These are phyloP conservation scores for Hemicentrotus pulcherrimus DNA, from an alignment of 35 echinoderm and acorn worm species.

Conservation along the genomic window DNA sequence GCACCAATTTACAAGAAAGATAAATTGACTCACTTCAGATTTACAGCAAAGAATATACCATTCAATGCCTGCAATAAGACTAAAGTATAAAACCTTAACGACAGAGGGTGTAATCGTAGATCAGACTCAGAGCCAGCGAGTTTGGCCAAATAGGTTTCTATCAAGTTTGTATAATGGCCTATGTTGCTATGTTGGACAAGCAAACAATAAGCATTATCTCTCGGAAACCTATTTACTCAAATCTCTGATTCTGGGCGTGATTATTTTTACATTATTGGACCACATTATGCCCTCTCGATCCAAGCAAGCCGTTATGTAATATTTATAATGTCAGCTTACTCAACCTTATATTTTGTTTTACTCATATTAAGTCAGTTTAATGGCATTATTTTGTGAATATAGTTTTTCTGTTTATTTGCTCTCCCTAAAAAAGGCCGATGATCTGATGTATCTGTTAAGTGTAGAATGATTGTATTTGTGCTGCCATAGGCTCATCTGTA, in stretches of 20 bases:
- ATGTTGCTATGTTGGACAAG: neutral
- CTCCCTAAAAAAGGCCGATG: neutral
- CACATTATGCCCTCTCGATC: neutral
- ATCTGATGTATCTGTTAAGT: neutral
- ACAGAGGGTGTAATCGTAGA: neutral
- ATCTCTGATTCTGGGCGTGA: neutral
- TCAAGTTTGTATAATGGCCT: neutral
- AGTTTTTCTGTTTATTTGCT: neutral
- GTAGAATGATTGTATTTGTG: conserved; percentile 4
- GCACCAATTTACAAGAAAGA: neutral
- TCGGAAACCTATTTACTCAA: neutral
- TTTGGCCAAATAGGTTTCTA: neutral
- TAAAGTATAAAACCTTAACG: neutral
- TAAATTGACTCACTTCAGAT: neutral
- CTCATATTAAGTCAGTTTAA: neutral
- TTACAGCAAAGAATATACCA: neutral
- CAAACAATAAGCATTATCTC: neutral
- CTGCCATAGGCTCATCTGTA: neutral
- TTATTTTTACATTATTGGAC: neutral
- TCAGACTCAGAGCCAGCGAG: neutral
- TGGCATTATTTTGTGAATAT: neutral
- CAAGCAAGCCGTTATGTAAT: neutral
- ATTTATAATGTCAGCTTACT: neutral
- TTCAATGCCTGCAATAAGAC: neutral
- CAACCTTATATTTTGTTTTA: conserved; percentile 7